Conservation (phyloP, 2,888 invertebrate genomes). For the Rhyacophila evoluta region DNA sequence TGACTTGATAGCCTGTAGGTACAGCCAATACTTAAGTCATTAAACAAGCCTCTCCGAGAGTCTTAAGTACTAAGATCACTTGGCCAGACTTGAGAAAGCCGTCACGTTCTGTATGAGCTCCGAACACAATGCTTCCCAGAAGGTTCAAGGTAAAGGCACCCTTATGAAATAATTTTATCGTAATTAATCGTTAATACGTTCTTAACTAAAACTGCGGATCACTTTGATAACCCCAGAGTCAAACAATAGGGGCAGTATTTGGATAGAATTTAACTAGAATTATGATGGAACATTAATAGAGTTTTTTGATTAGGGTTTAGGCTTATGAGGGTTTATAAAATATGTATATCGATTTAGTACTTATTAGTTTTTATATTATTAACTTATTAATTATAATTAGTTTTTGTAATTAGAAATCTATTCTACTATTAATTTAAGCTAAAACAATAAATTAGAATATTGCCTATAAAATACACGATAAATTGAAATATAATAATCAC, state of each 20-base stretch:
- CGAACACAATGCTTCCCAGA: neutral
- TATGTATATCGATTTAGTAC: too few relatives aligned
- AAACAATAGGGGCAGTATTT: neutral
- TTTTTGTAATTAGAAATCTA: too few relatives aligned
- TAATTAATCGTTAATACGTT: constrained; percentile 15
- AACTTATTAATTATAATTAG: too few relatives aligned
- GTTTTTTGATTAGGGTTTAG: neutral
- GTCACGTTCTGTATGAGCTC: neutral
- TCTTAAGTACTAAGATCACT: neutral
- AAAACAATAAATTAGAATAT: too few relatives aligned
- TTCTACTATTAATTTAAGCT: too few relatives aligned
- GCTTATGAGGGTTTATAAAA: too few relatives aligned
- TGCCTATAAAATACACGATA: too few relatives aligned
- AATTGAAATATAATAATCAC: too few relatives aligned
- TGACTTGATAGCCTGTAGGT: constrained; percentile 13
- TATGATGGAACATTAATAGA: neutral
- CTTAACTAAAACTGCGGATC: constrained; percentile 5
- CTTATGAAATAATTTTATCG: constrained; percentile 14
- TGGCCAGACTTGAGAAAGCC: constrained; percentile 15
- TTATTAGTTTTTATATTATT: too few relatives aligned
- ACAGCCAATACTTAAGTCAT: constrained; percentile 5
- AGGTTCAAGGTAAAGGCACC: constrained; percentile 3
- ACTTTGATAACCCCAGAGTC: neutral
- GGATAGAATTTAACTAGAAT: neutral
- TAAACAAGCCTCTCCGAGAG: neutral